A percentile compares a stretch with the other conserved stretches of the same genome.
These are phyloP conservation scores for Agrilus biguttatus DNA, from an alignment of 2,888 invertebrate species.

Conservation along the genomic window DNA sequence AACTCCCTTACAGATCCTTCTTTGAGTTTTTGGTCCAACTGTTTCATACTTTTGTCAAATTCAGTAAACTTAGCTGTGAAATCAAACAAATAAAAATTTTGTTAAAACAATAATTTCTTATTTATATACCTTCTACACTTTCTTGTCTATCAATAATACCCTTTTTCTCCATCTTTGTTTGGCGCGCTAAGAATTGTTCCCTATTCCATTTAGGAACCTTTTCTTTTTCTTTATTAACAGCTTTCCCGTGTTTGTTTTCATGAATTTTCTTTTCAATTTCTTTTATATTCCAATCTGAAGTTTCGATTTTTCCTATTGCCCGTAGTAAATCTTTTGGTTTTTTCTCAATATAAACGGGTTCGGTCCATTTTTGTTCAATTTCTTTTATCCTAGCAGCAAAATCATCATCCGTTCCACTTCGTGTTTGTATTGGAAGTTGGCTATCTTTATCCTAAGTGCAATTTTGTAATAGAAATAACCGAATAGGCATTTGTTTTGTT, in stretches of 20 bases:
- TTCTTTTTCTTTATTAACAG: conserved; percentile 41
- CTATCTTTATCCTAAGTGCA: conserved; percentile 22
- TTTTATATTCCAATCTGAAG: conserved; percentile 81
- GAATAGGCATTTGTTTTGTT: no score
- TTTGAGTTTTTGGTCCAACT: conserved; percentile 56
- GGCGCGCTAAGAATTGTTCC: conserved; percentile 60
- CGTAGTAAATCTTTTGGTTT: conserved; percentile 77
- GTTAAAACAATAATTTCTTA: not conserved
- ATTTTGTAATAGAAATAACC: no score
- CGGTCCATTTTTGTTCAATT: conserved; percentile 65
- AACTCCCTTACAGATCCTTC: conserved; percentile 59
- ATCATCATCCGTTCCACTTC: conserved; percentile 38
- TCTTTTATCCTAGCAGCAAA: conserved; percentile 50
- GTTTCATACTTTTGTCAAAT: conserved; percentile 57
- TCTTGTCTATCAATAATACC: conserved; percentile 41
- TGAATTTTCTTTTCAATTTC: conserved; percentile 81
- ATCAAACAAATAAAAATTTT: conserved; percentile 13
- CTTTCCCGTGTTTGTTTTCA: conserved; percentile 56
- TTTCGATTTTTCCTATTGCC: conserved; percentile 79
- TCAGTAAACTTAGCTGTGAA: conserved; percentile 49
- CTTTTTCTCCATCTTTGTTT: conserved; percentile 55
- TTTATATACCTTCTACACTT: conserved; percentile 30
- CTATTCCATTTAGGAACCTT: conserved; percentile 86
- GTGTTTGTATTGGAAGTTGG: conserved; percentile 18
- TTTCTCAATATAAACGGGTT: conserved; percentile 42